Conservation (phyloP, 2,113 vertebrate species). For the Erpornis zantholeuca region DNA sequence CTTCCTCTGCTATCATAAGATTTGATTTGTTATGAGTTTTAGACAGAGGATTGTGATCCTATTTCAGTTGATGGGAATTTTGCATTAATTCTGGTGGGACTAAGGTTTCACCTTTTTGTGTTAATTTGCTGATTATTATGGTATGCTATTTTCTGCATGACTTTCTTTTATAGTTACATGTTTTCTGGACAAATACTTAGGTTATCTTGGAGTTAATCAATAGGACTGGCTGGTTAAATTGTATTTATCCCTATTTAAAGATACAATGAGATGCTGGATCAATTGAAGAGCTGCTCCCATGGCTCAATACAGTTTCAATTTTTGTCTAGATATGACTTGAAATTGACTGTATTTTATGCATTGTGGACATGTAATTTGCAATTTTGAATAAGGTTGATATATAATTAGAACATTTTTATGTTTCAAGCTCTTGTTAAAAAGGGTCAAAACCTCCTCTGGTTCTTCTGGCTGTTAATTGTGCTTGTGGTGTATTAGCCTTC, state of each 20-base stretch:
- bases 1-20: not conserved
- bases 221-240: not conserved
- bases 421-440: conserved; percentile 49
- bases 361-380: conserved; percentile 44
- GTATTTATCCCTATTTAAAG: conserved; percentile 35
- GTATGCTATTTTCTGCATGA: not conserved
- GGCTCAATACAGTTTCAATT: conserved; percentile 4
- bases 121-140: conserved; percentile 11
- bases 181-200: not conserved
- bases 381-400: conserved; percentile 31
- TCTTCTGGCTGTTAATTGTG: conserved; percentile 46
- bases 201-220: conserved; percentile 26
- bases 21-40: not conserved
- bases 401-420: conserved; percentile 56
- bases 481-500: conserved; percentile 43
- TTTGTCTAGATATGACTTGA: conserved; percentile 13
- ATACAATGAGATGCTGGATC: conserved; percentile 25
- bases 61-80: not conserved
- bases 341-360: conserved; percentile 41
- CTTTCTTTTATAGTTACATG: not conserved
- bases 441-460: conserved; percentile 4
- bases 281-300: not conserved
- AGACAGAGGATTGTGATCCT: not conserved
- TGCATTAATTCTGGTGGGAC: not conserved
- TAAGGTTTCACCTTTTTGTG: not conserved